phyloP scores from a whole-genome alignment of 2,888 invertebrate genomes.

The Drosophila tanythrix region DNA sequence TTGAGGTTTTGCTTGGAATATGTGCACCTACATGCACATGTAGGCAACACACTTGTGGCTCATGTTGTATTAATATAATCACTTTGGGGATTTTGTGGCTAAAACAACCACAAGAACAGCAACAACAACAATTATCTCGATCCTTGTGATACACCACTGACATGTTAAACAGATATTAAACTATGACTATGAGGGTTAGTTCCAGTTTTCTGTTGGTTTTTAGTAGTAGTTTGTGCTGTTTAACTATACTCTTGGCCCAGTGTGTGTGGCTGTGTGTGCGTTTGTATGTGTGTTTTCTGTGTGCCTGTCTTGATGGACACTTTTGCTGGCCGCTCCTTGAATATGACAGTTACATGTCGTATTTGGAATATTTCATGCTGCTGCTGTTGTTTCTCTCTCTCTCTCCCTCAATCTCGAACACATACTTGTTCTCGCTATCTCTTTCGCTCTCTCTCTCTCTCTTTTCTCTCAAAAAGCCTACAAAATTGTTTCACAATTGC shows the following conservation, averaged over 20 bases:
- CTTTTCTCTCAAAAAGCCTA: conserved; percentile 19
- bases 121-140: conserved; percentile 26
- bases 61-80: conserved; percentile 81
- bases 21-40: conserved; percentile 27
- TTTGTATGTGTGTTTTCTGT: neutral
- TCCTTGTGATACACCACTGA: conserved; percentile 50
- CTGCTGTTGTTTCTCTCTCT: neutral
- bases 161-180: conserved; percentile 78
- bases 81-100: conserved; percentile 77
- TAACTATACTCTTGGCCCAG: neutral
- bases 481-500: conserved; percentile 36
- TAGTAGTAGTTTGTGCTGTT: conserved; percentile 25
- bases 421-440: neutral
- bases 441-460: neutral
- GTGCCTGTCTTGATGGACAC: conserved; percentile 25
- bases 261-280: conserved; percentile 4
- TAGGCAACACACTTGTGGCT: conserved; percentile 75
- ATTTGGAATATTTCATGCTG: conserved; percentile 56
- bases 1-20: conserved; percentile 55
- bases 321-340: conserved; percentile 54
- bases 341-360: conserved; percentile 68
- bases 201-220: conserved; percentile 28
- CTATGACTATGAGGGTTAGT: conserved; percentile 67
- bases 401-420: neutral
- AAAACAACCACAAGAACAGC: conserved; percentile 22